Base-by-base conservation (phyloP, 2,113 vertebrate species). In the Condylura cristata region DNA sequence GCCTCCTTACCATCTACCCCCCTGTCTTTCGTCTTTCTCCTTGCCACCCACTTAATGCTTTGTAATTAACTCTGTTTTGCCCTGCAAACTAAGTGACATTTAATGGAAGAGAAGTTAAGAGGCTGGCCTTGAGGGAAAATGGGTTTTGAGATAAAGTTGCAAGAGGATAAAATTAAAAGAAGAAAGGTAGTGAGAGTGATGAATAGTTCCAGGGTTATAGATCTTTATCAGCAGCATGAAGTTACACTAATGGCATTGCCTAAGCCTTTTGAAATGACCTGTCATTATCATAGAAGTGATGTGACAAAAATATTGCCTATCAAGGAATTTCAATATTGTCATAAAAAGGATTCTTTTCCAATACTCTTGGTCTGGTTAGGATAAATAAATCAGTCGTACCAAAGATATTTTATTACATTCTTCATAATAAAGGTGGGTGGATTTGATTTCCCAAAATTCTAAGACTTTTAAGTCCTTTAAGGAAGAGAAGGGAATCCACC, bases 101-200 rank as follows among this genome's bases (percentile, higher is more conserved):
- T 95, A 92, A 80, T 63, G 13, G 46, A 81, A 90, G 39, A 87
- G 28, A 80, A 94, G 17, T 88, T 72, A 81, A 87, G 92, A 88
- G 12, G 81, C 41, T 78, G 12, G 6, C n/a, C 56, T 76, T 76
- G 61, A 81, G 24, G 22, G n/a, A 4, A 86, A 92, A 30, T 65
- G 12, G 12, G 18, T 48, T 91, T 95, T 91, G n/a, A 75, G 81
- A 72, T 34, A 89, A 93, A 79, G 16, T 70, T 74, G 8, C 32
- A 44, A 72, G 37, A 90, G 24, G 24, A 72, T 46, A 85, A 17
- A 14, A 88, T 63, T 75, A 71, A 90, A 89, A 74, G 26, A 83
- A 93, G 60, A 81, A 86, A 92, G 20, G 7, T 26, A 75, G 2
- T 89, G 32, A 93, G 20, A 84, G 5, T 90, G 41, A 85, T 39